phyloP scores from a whole-genome alignment of 2,888 invertebrate genomes.

The Drosophila tripunctata region DNA sequence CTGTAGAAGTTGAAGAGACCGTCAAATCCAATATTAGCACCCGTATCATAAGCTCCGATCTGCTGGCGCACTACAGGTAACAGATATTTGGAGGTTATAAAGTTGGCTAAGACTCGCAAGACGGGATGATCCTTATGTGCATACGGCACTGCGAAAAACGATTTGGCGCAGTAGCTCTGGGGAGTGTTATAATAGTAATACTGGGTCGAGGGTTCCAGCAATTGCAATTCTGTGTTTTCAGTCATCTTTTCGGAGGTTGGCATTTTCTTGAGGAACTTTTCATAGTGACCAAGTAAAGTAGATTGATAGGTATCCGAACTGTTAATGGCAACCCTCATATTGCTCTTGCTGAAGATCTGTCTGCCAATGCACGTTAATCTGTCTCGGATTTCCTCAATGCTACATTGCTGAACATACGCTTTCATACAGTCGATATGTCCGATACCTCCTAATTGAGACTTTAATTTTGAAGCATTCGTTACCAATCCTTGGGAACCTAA shows the following conservation, averaged over 20 bases:
- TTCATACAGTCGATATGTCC: conserved; percentile 93
- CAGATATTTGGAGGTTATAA: conserved; percentile 92
- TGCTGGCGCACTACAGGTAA: conserved; percentile 94
- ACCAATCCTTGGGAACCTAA: conserved; percentile 91
- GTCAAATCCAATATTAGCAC: conserved; percentile 89
- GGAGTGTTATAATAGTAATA: conserved; percentile 94
- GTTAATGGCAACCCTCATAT: conserved; percentile 89
- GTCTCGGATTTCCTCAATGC: conserved; percentile 87
- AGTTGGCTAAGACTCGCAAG: conserved; percentile 89
- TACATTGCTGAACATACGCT: conserved; percentile 87
- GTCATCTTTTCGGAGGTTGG: conserved; percentile 43
- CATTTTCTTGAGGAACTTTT: conserved; percentile 80
- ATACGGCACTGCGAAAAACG: conserved; percentile 91
- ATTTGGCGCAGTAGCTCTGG: conserved; percentile 93
- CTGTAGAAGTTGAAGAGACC: conserved; percentile 94
- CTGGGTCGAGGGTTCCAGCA: conserved; percentile 86
- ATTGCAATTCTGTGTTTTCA: conserved; percentile 80
- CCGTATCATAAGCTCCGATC: conserved; percentile 97
- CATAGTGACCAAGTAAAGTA: conserved; percentile 80
- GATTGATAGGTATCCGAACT: conserved; percentile 84
- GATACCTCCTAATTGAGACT: conserved; percentile 90
- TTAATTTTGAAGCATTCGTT: conserved; percentile 88
- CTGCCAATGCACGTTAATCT: conserved; percentile 88
- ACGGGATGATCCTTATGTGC: conserved; percentile 90
- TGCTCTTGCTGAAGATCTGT: conserved; percentile 87